Evolutionary conservation across 2,797 vertebrate species (phyloP), one percentile per base, ranked within the genome.

Genomic region (Bradypodion pumilum): DNA sequence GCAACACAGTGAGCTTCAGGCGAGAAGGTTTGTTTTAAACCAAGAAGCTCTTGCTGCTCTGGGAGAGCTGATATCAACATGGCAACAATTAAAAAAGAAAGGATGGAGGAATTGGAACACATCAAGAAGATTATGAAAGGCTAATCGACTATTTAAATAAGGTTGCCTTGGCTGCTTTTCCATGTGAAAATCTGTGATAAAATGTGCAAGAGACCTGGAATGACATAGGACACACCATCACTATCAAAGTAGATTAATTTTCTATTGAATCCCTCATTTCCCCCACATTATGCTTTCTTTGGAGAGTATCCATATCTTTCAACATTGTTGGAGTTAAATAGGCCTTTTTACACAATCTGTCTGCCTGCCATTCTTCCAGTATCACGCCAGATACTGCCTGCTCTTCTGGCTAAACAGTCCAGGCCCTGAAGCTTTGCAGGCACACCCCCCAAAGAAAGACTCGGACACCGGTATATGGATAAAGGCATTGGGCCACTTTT

Each of bases 171-270:
- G 9, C 72, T 87, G 83, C 40, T 70, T 73, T 78, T 79, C 40
- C 78, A 62, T 79, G 68, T 76, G 69, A 52, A 81, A 59, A 74
- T 81, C 82, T 60, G 42, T 46, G 62, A 83, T 66, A 66, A 85
- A 72, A 84, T 81, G 63, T 46, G 25, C 40, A 81, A 62, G 75
- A 83, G 46, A 27, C 37, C 32, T 72, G 15, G 56, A 86, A 65
- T 1, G n/a, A 13, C 68, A 46, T 70, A 80, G 35, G 19, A 35
- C 32, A n/a, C 23, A 59, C 52, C 52, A 74, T 23, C 16, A 4
- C 52, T 78, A 81, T 88, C n/a, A 80, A 60, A 82, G 44, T 59
- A 25, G 25, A n/a, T 70, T 91, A 82, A 87, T 40, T 59, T 10
- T 82, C 60, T 66, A 70, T 27, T 82, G 40, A 83, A 40, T 56